Evolutionary conservation across 53 echinoderm and acorn worm genomes (phyloP).

Genomic region (Apostichopus leukothele): DNA sequence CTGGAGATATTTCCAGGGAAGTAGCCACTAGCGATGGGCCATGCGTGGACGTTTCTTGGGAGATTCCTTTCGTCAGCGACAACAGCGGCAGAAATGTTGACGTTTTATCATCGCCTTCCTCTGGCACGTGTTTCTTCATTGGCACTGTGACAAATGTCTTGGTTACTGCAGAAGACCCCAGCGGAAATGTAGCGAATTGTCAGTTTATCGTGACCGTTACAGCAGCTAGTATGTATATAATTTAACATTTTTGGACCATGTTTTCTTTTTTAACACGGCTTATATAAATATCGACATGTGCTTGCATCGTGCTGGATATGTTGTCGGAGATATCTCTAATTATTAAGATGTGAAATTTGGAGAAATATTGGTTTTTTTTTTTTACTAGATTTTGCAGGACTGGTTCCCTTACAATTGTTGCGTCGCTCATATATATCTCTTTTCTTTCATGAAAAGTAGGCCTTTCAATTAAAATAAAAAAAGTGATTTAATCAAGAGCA

Average conservation of each 20-base stretch:
- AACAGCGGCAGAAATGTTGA: slow-evolving; percentile 26
- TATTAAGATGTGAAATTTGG: too few species aligned
- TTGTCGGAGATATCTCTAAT: too few species aligned
- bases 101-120: slow-evolving; percentile 1
- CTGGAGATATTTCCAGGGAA: slow-evolving; percentile 1
- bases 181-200: slow-evolving; percentile 9
- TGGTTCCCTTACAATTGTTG: too few species aligned
- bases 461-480: too few species aligned
- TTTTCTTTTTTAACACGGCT: too few species aligned
- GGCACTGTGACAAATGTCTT: slow-evolving; percentile 17
- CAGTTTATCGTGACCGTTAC: slow-evolving; percentile 12
- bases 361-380: too few species aligned
- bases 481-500: too few species aligned
- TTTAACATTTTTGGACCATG: neutral
- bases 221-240: neutral
- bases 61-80: slow-evolving; percentile 18
- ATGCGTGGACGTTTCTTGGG: neutral
- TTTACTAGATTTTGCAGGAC: too few species aligned
- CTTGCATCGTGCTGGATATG: too few species aligned
- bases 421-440: too few species aligned
- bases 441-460: too few species aligned
- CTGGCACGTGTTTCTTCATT: slow-evolving; percentile 25
- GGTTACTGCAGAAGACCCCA: slow-evolving; percentile 28
- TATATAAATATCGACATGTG: too few species aligned
- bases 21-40: neutral